Conservation (phyloP, 2,888 invertebrate genomes). For the Marasmarcha lunaedactyla region DNA sequence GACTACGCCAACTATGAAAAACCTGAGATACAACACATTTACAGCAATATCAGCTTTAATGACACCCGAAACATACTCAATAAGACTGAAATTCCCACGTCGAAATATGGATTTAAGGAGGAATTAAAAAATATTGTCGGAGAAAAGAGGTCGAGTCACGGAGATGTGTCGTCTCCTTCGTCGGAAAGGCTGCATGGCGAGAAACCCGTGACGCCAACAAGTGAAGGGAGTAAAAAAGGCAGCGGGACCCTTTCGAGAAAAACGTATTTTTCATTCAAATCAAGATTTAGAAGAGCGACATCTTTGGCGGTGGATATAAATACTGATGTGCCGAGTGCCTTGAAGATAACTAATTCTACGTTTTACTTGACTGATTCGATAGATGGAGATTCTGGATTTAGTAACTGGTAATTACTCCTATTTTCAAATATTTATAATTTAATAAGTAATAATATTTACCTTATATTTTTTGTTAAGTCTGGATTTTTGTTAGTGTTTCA, state of each 20-base stretch:
- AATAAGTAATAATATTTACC: no score
- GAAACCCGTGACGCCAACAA: conserved; percentile 45
- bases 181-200: conserved; percentile 43
- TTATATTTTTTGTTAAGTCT: no score
- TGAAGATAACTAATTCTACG: conserved; percentile 74
- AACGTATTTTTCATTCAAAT: conserved; percentile 70
- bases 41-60: conserved; percentile 44
- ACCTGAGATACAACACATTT: conserved; percentile 30
- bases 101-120: conserved; percentile 43
- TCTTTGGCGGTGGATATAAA: conserved; percentile 68
- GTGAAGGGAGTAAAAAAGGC: conserved; percentile 42
- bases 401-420: conserved; percentile 56
- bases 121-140: conserved; percentile 49
- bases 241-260: conserved; percentile 52
- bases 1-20: conserved; percentile 51
- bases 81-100: conserved; percentile 47
- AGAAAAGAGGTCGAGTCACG: conserved; percentile 42
- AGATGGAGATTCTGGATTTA: conserved; percentile 74
- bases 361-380: conserved; percentile 79
- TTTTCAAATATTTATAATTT: conserved; percentile 3
- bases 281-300: conserved; percentile 72
- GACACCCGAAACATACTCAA: conserved; percentile 28
- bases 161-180: conserved; percentile 41
- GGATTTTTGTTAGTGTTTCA: no score
- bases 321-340: conserved; percentile 58